These are phyloP conservation scores for Clupea harengus DNA, from an alignment of 2,113 vertebrate genomes.

Conservation along the genomic window DNA sequence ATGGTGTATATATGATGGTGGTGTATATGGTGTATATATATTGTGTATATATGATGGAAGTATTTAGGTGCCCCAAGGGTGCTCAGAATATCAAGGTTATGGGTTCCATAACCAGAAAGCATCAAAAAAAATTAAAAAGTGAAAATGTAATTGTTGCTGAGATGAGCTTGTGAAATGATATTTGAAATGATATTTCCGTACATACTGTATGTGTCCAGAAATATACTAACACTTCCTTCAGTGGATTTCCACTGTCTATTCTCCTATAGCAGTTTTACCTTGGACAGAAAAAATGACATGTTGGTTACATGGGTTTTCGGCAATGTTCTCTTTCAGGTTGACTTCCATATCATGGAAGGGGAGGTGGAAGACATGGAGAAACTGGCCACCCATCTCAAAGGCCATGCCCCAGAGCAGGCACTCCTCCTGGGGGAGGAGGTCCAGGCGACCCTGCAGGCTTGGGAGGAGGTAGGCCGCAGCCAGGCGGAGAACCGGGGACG, in stretches of 20 bases:
- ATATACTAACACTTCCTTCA: background rate
- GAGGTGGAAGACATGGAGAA: slow-evolving; percentile 62
- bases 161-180: too few relatives aligned
- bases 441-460: slow-evolving; percentile 52
- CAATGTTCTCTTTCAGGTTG: slow-evolving; percentile 30
- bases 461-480: slow-evolving; percentile 57
- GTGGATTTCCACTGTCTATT: background rate
- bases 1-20: too few relatives aligned
- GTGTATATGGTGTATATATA: too few relatives aligned
- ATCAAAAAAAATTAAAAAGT: too few relatives aligned
- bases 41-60: too few relatives aligned
- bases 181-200: background rate
- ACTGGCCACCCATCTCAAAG: slow-evolving; percentile 39
- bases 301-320: background rate
- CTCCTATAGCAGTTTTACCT: background rate
- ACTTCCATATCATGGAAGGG: slow-evolving; percentile 37
- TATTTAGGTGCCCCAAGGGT: too few relatives aligned
- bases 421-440: slow-evolving; percentile 37
- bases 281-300: background rate
- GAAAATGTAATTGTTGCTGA: too few relatives aligned
- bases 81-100: too few relatives aligned
- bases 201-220: background rate
- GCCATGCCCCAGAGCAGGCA: slow-evolving; percentile 19
- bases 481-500: slow-evolving; percentile 52
- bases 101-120: too few relatives aligned